Conservation (phyloP, 2,113 vertebrate species). For the Anseranas semipalmata region DNA sequence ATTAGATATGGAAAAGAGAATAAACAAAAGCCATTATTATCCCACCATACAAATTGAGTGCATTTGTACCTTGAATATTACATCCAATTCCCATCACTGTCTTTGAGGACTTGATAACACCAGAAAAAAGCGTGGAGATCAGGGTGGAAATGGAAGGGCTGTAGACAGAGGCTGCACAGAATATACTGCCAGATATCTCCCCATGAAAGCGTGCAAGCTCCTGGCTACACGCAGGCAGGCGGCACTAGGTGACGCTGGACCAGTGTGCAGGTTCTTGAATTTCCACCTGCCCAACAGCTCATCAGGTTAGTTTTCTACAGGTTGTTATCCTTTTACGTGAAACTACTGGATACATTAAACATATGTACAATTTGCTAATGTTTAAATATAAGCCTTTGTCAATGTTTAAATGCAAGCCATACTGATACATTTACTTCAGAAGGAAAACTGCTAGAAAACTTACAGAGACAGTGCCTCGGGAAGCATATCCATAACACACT, state of each 20-base stretch:
- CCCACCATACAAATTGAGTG: not conserved
- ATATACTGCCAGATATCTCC: not conserved
- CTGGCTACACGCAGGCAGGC: not conserved
- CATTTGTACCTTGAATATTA: not conserved
- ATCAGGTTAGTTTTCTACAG: not conserved
- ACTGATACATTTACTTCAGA: not conserved
- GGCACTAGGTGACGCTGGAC: rapidly evolving
- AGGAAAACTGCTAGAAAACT: not conserved
- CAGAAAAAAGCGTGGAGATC: not conserved
- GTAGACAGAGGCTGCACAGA: not conserved
- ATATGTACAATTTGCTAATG: not conserved
- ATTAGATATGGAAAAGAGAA: not conserved
- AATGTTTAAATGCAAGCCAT: not conserved
- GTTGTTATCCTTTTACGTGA: not conserved
- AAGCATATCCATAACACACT: not conserved
- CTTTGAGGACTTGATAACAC: not conserved
- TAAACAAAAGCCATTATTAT: not conserved
- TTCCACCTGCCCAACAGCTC: not conserved
- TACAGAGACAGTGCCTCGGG: not conserved
- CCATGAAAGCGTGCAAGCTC: not conserved
- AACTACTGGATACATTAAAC: not conserved
- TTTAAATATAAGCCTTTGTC: not conserved
- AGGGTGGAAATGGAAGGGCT: not conserved
- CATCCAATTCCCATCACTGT: not conserved
- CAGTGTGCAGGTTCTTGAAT: not conserved